These are phyloP conservation scores for Nymphalis io DNA, from an alignment of 1,140 invertebrate species.

Conservation along the genomic window DNA sequence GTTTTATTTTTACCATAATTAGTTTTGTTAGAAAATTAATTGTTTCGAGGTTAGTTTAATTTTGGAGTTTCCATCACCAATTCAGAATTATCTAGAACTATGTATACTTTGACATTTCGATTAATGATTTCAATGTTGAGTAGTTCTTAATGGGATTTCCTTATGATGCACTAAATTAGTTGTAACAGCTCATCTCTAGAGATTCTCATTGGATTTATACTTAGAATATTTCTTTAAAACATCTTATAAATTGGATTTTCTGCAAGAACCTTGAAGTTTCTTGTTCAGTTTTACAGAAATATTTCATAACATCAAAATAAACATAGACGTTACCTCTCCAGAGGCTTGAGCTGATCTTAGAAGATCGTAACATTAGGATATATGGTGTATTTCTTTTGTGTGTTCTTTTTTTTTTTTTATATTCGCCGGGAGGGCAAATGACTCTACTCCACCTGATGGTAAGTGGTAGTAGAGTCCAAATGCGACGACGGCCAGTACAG, in stretches of 20 bases:
- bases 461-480: no score
- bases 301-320: background rate
- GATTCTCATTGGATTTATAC: background rate
- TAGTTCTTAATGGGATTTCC: no score
- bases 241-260: background rate
- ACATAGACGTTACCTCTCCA: background rate
- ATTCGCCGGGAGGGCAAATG: no score
- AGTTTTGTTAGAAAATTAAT: conserved; percentile 6
- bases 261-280: background rate
- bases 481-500: no score
- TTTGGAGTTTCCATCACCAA: background rate
- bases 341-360: background rate
- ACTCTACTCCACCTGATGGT: no score
- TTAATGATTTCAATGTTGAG: no score
- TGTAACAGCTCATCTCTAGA: background rate
- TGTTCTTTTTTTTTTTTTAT: no score
- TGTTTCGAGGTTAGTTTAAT: background rate
- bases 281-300: background rate
- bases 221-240: background rate
- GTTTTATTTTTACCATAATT: conserved; percentile 4
- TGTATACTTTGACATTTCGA: no score
- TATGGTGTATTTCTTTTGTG: no score
- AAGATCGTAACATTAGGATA: background rate
- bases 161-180: no score
- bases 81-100: no score